Conservation (phyloP, 1,140 invertebrate species). For the Papilio aristodemus region DNA sequence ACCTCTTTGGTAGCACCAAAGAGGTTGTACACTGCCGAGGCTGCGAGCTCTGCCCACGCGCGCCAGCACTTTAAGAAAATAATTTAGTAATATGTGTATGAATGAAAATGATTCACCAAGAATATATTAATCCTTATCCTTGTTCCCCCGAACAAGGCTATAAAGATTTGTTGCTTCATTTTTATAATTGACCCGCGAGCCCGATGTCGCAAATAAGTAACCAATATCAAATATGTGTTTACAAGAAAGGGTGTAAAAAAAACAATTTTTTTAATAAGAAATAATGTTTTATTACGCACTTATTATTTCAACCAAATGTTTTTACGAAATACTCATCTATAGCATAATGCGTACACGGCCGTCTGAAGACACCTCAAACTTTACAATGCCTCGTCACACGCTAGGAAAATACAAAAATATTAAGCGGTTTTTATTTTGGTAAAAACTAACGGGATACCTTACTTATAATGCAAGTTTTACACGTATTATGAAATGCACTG, state of each 20-base stretch:
- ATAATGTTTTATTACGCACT: slow-evolving; percentile 81
- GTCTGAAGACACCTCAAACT: slow-evolving; percentile 74
- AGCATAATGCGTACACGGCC: slow-evolving; percentile 78
- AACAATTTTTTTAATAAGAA: slow-evolving; percentile 65
- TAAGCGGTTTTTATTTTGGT: slow-evolving; percentile 67
- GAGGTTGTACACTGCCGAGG: too few species aligned
- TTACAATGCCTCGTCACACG: slow-evolving; percentile 73
- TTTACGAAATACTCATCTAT: slow-evolving; percentile 76
- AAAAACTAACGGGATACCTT: slow-evolving; percentile 64
- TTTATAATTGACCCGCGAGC: too few species aligned
- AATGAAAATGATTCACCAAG: too few species aligned
- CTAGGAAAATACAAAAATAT: slow-evolving; percentile 80
- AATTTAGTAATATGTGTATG: too few species aligned
- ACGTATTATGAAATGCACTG: slow-evolving; percentile 52
- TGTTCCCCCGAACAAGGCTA: too few species aligned
- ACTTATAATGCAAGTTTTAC: slow-evolving; percentile 56
- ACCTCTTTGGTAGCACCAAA: too few species aligned
- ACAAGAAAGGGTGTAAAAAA: slow-evolving; percentile 44
- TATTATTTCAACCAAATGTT: slow-evolving; percentile 80
- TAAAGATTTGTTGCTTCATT: too few species aligned
- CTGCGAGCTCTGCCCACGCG: too few species aligned
- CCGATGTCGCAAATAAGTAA: too few species aligned
- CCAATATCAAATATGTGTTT: too few species aligned
- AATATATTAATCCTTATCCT: too few species aligned
- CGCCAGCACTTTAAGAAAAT: too few species aligned